Evolutionary conservation across 2,797 vertebrate genomes (phyloP), one percentile per base, ranked within the genome.

Genomic region (Peromyscus nudipes): DNA sequence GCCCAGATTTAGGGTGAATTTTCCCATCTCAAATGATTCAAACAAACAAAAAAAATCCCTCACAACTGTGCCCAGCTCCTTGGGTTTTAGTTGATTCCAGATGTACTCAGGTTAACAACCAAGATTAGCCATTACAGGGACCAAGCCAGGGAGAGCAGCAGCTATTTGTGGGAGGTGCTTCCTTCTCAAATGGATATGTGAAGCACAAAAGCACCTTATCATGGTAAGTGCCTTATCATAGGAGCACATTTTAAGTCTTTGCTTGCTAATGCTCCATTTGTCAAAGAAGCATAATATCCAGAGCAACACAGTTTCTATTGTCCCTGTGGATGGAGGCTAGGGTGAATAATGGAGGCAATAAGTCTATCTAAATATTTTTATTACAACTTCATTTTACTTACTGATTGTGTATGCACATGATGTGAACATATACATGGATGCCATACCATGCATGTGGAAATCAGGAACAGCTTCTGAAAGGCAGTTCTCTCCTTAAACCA

Each of bases 171-270:
- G 37, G 19, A 71, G 1, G 4, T 17, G 57, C 65, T 91, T 86
- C 23, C 12, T 52, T 91, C 73, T 88, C 79, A 27, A 37, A 65
- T n/a, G 49, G 5, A 37, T 80, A 29, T 67, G 21, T 91, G 65
- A 92, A 92, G 43, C 84, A 31, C 43, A 52, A 71, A 90, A 55
- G 52, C 4, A 17, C 55, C 55, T 55, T 55, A 55, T 55, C 55
- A 71, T 16, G 89, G 17, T 55, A 40, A 4, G 0, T 34, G 19
- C 13, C 57, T 31, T 80, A 40, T 34, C 29, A 25, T 5, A 17
- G 60, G 55, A 92, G 40, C 62, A 92, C 55, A 89, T 71, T 83
- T 40, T n/a, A 77, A 67, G 55, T 52, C 71, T 97, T 85, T 92
- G 62, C 80, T 92, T 69, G 31, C 25, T 92, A 93, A n/a, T 31